Evolutionary conservation across 2,797 vertebrate genomes (phyloP).

Genomic region (Mormyrus proboscirostris): DNA sequence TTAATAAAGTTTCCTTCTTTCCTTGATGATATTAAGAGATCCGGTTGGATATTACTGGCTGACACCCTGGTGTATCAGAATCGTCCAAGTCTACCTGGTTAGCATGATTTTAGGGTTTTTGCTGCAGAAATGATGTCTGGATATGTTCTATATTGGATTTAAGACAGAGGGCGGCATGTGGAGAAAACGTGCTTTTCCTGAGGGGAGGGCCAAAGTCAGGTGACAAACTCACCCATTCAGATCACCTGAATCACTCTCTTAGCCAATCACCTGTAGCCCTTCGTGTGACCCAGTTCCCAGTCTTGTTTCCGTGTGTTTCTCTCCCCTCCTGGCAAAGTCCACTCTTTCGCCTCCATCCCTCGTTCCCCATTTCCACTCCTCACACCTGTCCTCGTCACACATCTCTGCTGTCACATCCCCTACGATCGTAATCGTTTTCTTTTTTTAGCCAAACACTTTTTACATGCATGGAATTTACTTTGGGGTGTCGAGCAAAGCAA

Average conservation of each 20-base stretch:
- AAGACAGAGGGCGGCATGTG: background rate
- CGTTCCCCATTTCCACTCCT: background rate
- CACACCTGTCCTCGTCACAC: background rate
- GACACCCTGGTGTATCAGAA: background rate
- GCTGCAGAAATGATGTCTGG: background rate
- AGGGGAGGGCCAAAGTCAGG: background rate
- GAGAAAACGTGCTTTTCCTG: background rate
- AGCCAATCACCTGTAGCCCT: background rate
- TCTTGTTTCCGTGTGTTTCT: background rate
- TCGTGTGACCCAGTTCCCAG: background rate
- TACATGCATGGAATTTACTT: background rate
- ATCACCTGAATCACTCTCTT: background rate
- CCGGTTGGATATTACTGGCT: background rate
- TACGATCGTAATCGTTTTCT: background rate
- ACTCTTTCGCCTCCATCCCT: background rate
- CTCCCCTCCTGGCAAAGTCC: background rate
- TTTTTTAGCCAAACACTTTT: background rate
- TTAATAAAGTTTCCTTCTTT: background rate
- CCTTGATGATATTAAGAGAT: background rate
- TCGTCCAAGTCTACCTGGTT: background rate
- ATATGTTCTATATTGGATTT: background rate
- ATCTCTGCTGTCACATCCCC: background rate
- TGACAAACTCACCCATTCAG: background rate
- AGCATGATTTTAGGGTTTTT: background rate
- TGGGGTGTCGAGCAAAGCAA: background rate